Evolutionary conservation across 1,140 invertebrate genomes (phyloP).

Genomic region (Tetramorium parvispinum): DNA sequence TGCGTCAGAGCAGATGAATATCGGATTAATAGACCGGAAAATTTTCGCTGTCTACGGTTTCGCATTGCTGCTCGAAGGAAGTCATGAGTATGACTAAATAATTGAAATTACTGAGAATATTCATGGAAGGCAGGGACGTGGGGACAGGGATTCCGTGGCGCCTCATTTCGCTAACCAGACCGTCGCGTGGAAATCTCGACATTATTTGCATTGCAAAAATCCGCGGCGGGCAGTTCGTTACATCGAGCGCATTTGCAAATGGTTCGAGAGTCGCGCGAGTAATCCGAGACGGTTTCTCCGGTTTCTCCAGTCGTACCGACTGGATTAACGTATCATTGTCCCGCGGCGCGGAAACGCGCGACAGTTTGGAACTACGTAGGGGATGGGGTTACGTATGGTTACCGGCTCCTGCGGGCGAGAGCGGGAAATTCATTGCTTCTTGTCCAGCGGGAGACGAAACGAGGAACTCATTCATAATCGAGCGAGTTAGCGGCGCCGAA

Average conservation of each 20-base stretch:
- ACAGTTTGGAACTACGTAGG: slow-evolving; percentile 3
- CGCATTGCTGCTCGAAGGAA: neutral
- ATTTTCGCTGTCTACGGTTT: slow-evolving; percentile 4
- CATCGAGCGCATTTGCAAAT: slow-evolving; percentile 44
- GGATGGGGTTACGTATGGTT: slow-evolving; percentile 33
- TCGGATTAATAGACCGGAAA: slow-evolving; percentile 39
- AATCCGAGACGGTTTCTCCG: slow-evolving; percentile 41
- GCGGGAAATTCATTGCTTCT: slow-evolving; percentile 19
- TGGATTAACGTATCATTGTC: slow-evolving; percentile 44
- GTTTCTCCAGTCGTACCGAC: slow-evolving; percentile 21
- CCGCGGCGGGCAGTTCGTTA: slow-evolving; percentile 37
- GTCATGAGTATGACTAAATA: slow-evolving; percentile 22
- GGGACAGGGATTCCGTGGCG: neutral
- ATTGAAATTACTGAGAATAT: slow-evolving; percentile 42
- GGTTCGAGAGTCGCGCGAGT: slow-evolving; percentile 3
- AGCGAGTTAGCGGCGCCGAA: slow-evolving; percentile 47
- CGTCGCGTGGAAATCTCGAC: slow-evolving; percentile 23
- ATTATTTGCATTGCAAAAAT: slow-evolving; percentile 58
- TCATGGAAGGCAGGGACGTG: neutral
- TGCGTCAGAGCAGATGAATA: slow-evolving; percentile 1
- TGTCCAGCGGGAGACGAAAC: slow-evolving; percentile 39
- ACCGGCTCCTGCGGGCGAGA: slow-evolving; percentile 4
- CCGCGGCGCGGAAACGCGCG: slow-evolving; percentile 17
- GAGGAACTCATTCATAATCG: slow-evolving; percentile 50
- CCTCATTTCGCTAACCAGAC: slow-evolving; percentile 40